Base-by-base conservation (phyloP, 2,888 invertebrate genomes). In the Trissonchulus sp. region DNA sequence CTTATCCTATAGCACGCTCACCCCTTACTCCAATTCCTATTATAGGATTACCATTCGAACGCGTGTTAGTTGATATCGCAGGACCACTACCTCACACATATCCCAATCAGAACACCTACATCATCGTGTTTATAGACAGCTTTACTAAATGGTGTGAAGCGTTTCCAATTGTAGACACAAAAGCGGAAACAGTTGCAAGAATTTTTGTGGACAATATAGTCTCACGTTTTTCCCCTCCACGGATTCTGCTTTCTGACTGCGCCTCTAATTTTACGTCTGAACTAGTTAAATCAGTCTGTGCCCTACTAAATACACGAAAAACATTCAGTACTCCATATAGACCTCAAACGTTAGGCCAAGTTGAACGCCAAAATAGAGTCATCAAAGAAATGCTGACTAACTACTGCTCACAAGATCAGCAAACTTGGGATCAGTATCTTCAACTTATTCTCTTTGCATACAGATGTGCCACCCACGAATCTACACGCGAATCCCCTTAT, bases 11-110 rank as follows among this genome's bases (percentile, higher is more conserved):
- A 3, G 23, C 38, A 1, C 62, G n/a, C n/a, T n/a, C n/a, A n/a
- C n/a, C n/a, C n/a, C n/a, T n/a, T n/a, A n/a, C n/a, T n/a, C n/a
- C n/a, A 31, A 74, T 71, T 65, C 8, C 65, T 1, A 69, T 78
- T 1, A n/a, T n/a, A n/a, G 74, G 76, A 31, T 37, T 68, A 15
- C 78, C 80, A 8, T 79, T 80, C 76, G 77, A 80, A 37, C 74
- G 78, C 33, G 68, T 80, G 2, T 68, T 77, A 0, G 77, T 77
- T 33, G 80, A 80, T 62, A 33, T 79, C 3, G 30, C 77, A 28
- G 80, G 80, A 1, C 79, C 80, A 0, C 74, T 80, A 1, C 77
- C 78, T 3, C n/a, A 8, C 0, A 76, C 77, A 1, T 18, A 23
- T 1, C 69, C 36, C 0, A 68, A 71, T n/a, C n/a, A n/a, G 3